Percentiles rank a stretch among this genome's conserved stretches.
Evolutionary conservation across 23 tunicate species (phyloP).

Genomic region (Trididemnum nubilum): DNA sequence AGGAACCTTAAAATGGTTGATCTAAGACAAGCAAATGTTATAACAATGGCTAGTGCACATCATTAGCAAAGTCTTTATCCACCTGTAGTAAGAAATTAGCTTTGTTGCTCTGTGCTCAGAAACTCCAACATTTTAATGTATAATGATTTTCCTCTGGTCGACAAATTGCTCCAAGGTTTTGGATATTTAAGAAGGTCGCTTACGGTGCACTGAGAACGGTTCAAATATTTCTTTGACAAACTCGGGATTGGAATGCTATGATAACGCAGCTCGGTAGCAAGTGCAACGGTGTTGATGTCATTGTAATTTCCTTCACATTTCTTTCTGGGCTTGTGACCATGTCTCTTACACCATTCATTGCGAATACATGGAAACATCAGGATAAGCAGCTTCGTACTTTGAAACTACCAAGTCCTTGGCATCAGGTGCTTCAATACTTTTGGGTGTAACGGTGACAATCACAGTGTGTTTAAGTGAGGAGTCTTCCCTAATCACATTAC

Average conservation of each 20-base stretch:
- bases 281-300: constrained; percentile 43
- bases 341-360: constrained; percentile 53
- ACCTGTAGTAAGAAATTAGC: no score
- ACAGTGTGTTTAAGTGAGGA: constrained; percentile 22
- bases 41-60: no score
- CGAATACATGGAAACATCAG: constrained; percentile 46
- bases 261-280: constrained; percentile 51
- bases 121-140: constrained; percentile 67
- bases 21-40: no score
- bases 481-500: no score
- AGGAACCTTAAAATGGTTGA: no score
- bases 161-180: constrained; percentile 64
- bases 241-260: constrained; percentile 41
- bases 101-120: constrained; percentile 42
- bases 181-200: constrained; percentile 80
- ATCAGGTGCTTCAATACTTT: background rate
- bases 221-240: constrained; percentile 40
- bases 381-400: constrained; percentile 21
- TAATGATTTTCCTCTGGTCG: constrained; percentile 52
- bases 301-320: background rate
- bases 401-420: no score
- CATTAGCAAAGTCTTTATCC: no score
- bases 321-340: constrained; percentile 23
- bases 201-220: constrained; percentile 65
- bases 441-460: constrained; percentile 2